Base-by-base conservation (phyloP, 2,888 invertebrate species). In the Meiosimyza decipiens region DNA sequence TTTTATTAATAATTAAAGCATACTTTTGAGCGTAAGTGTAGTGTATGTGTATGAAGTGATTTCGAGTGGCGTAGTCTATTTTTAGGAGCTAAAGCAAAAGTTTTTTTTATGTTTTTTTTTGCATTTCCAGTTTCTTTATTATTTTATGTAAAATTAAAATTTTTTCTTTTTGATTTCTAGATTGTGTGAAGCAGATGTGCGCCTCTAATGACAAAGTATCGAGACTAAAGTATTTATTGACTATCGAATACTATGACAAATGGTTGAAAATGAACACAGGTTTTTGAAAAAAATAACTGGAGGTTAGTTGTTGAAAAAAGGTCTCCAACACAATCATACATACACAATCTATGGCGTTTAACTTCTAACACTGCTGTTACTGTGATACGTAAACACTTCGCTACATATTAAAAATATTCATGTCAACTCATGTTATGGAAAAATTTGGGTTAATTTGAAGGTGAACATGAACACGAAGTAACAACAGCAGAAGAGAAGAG, bases 401-500 rank as follows among this genome's bases (percentile, higher is more conserved):
- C 47, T 16, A 16, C 57, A 33, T 71, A 75, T 76, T 75, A 74
- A 74, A 54, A 78, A 79, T 79, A 79, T 79, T 79, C 78, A 79
- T 79, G 80, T 80, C 80, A 79, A 77, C 78, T 80, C 78, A 78
- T 80, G 79, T 79, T 79, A 75, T 72, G 79, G 75, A 78, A 78
- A 78, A 79, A 80, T 80, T 80, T 80, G 74, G 80, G 80, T 80
- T 80, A 80, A 80, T 80, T 79, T 79, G 77, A 77, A 77, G 78
- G 78, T 78, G 78, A 28, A 28, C 78, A 74, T 70, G 67, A 69
- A 57, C 59, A 65, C 59, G 59, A 70, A 72, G 70, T 60, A 65
- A 63, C 51, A 69, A 51, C 59, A 52, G 40, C 33, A 16, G 52
- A 52, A n/a, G n/a, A n/a, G n/a, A 7, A 40, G 40, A 9, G 40